phyloP scores from a whole-genome alignment of 1,140 invertebrate species.

The Brachionus rotundiformis region DNA sequence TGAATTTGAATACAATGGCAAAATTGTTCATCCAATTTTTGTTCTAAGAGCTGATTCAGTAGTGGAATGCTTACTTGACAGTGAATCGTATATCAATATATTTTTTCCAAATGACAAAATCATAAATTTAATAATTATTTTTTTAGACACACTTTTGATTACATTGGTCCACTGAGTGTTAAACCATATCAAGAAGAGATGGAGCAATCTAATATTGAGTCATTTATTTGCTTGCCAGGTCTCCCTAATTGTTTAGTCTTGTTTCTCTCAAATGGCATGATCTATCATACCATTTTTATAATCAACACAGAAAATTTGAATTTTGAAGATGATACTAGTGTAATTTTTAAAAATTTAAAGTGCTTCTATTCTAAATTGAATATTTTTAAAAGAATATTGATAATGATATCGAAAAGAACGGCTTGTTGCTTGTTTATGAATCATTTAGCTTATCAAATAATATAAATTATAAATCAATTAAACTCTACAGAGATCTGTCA shows the following conservation, averaged over 20 bases:
- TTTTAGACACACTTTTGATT: conserved; percentile 5
- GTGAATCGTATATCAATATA: conserved; percentile 16
- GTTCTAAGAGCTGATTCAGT: not conserved
- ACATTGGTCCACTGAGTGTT: not conserved
- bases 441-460: not conserved
- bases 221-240: not conserved
- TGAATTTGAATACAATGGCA: conserved; percentile 27
- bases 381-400: not conserved
- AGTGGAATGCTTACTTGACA: not conserved
- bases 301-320: not conserved
- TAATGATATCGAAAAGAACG: not conserved
- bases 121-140: not conserved
- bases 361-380: not conserved
- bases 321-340: not conserved
- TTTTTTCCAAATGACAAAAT: too few species aligned
- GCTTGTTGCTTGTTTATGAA: conserved; percentile 21
- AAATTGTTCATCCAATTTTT: conserved; percentile 11
- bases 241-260: not conserved
- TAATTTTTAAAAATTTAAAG: not conserved
- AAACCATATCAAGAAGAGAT: not conserved
- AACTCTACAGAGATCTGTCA: not conserved
- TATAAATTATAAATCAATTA: not conserved
- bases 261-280: not conserved
- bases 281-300: conserved; percentile 23
- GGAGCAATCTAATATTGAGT: not conserved